Conservation (phyloP, 2,888 invertebrate genomes). For the Neoitamus cyanurus region DNA sequence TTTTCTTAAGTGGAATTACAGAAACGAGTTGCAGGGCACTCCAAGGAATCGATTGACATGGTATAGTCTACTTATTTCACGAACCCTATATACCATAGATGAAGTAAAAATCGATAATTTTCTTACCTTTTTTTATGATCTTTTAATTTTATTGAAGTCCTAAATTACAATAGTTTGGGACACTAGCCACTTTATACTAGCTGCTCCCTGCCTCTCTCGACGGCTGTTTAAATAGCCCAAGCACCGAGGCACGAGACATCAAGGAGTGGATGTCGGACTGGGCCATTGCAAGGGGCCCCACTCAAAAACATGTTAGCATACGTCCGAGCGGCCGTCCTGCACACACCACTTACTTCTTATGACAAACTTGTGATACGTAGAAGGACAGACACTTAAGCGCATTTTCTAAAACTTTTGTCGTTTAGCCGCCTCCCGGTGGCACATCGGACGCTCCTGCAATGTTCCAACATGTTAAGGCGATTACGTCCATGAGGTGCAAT, state of each 20-base stretch:
- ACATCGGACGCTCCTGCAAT: background rate
- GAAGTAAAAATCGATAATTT: no score
- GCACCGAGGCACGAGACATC: background rate
- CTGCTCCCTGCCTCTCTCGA: no score
- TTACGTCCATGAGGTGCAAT: conserved; percentile 40
- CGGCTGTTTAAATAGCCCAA: background rate
- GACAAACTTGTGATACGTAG: conserved; percentile 24
- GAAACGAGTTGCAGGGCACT: no score
- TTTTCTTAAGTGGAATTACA: no score
- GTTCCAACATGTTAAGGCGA: conserved; percentile 5
- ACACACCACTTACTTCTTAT: conserved; percentile 27
- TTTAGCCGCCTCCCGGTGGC: background rate
- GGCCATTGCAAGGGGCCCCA: background rate
- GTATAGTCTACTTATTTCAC: no score
- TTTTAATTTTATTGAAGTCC: no score
- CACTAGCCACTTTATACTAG: no score
- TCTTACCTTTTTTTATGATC: no score
- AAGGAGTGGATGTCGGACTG: background rate
- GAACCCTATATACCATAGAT: no score
- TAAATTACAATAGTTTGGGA: no score
- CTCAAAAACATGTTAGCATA: conserved; percentile 15
- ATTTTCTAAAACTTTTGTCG: conserved; percentile 33
- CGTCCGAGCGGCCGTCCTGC: background rate
- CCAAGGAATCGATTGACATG: no score
- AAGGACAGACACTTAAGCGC: conserved; percentile 21